Evolutionary conservation across 2,113 vertebrate genomes (phyloP).

Genomic region (Nesogale talazaci): DNA sequence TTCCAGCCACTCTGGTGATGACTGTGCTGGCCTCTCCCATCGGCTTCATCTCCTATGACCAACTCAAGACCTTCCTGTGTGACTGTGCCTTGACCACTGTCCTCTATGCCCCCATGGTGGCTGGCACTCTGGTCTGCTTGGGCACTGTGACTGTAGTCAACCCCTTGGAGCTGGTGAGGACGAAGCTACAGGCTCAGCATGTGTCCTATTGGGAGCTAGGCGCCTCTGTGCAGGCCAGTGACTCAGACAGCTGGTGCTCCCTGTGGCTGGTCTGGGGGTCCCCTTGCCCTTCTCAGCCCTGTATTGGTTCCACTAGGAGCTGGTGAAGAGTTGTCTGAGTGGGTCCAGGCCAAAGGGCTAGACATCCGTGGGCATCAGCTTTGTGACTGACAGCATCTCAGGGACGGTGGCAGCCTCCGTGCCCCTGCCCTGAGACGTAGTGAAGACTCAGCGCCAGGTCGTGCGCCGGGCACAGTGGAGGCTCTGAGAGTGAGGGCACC

Average conservation of each 20-base stretch:
- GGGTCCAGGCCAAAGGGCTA: constrained; percentile 79
- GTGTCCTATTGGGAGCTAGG: constrained; percentile 91
- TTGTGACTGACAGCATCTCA: constrained; percentile 86
- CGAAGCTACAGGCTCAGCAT: too few species aligned
- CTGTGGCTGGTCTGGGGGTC: constrained; percentile 98
- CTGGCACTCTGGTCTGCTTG: too few species aligned
- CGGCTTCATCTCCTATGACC: constrained; percentile 97
- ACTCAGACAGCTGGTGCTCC: constrained; percentile 92
- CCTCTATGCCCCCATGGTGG: too few species aligned
- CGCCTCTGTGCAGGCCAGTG: constrained; percentile 90
- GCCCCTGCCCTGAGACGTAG: constrained; percentile 96
- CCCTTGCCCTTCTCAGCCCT: constrained; percentile 94
- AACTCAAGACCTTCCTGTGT: too few species aligned
- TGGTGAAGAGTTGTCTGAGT: constrained; percentile 90
- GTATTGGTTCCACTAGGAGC: too few species aligned
- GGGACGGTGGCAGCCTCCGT: constrained; percentile 91
- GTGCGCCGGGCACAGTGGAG: constrained; percentile 91
- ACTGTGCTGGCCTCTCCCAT: constrained; percentile 95
- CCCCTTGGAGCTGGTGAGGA: too few species aligned
- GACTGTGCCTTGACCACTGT: too few species aligned
- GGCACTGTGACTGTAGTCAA: too few species aligned
- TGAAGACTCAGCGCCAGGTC: constrained; percentile 96
- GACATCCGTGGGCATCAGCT: constrained; percentile 88
- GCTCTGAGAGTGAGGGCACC: constrained; percentile 81
- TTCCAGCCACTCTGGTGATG: constrained; percentile 98